Base-by-base conservation (phyloP, 2,113 vertebrate genomes). In the Pardalotus punctatus region DNA sequence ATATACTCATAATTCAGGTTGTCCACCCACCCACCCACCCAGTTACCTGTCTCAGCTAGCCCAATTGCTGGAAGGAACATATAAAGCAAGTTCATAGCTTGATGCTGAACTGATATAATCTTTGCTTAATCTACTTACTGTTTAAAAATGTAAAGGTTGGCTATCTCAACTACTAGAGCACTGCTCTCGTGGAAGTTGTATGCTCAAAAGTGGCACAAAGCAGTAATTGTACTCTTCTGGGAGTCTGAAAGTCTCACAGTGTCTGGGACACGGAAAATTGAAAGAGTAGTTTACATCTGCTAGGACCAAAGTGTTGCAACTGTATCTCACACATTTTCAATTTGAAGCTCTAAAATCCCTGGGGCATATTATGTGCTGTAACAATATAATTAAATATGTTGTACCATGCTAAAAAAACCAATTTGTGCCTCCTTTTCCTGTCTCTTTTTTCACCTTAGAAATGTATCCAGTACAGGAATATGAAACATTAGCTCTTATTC, bases 41-140 rank as follows among this genome's bases (percentile, higher is more conserved):
- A 57, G 62, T 28, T 94, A 84, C 97, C 81, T 98, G 98, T 96
- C 96, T 92, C 83, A 92, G 96, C 97, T 97, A 97, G 98, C 94
- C 91, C 87, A 40, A 0, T 96, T 96, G 91, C 97, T 97, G 73
- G 95, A 96, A 97, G 96, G 86, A 96, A 96, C 62, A 3, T 93
- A 96, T 93, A 93, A 94, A 93, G 90, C 58, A 78, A 97, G 91
- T 96, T 97, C 93, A 72, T 31, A 51, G 47, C 53, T 86, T 77
- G 89, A 80, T 92, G 90, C 66, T 90, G 79, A 92, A 76, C 51
- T 54, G 61, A 95, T 97, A 94, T 61, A 74, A 96, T 97, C 94
- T 97, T 86, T 91, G 42, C 89, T 88, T 87, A 91, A 91, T 94
- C 85, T 83, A 73, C 70, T 94, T 42, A 20, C 64, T 65, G 69